Base-by-base conservation (phyloP, 2,113 vertebrate species). In the Syrrhaptes paradoxus region DNA sequence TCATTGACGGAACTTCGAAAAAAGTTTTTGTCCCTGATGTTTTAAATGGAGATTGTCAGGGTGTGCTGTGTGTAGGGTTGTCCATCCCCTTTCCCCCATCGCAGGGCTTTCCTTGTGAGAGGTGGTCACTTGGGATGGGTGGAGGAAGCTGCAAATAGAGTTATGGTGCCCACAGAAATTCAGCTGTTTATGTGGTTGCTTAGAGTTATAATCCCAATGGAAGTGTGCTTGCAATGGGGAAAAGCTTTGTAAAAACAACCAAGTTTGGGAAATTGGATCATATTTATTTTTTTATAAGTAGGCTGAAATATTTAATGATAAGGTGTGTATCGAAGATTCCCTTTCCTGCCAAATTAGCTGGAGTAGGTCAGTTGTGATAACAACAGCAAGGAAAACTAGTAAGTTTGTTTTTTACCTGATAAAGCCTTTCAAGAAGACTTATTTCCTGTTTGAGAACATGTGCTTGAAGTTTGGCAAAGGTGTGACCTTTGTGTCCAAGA, bases 391-490 rank as follows among this genome's bases (percentile, higher is more conserved):
- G 46, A 65, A 90, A 90, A 76, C 5, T 14, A 57, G 17, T 34
- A 63, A 67, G 18, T 49, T 55, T 10, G 5, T 58, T 70, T 61
- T 72, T 81, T 8, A 61, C 41, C 63, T 83, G 25, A 57, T 76
- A 46, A 84, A 0, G 29, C 78, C 78, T 89, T 93, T 77, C 91
- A 46, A 46, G 77, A 89, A 96, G 94, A 95, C 77, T 74, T 48
- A 24, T 78, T 93, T 96, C 80, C 73, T 89, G 70, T 71, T 84
- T 71, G 57, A 91, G 84, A 81, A 52, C 22, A 31, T 19, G 36
- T 77, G 65, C 72, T 70, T 83, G n/a, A 79, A 82, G 26, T 72
- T 94, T 95, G 95, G 51, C 57, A 79, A 57, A 91, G 52, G 38
- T 17, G 3, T 31, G 80, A 57, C 61, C 84, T 81, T 87, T 88